These are phyloP conservation scores for Trididemnum miniatum DNA, from an alignment of 23 tunicate species.

Conservation along the genomic window DNA sequence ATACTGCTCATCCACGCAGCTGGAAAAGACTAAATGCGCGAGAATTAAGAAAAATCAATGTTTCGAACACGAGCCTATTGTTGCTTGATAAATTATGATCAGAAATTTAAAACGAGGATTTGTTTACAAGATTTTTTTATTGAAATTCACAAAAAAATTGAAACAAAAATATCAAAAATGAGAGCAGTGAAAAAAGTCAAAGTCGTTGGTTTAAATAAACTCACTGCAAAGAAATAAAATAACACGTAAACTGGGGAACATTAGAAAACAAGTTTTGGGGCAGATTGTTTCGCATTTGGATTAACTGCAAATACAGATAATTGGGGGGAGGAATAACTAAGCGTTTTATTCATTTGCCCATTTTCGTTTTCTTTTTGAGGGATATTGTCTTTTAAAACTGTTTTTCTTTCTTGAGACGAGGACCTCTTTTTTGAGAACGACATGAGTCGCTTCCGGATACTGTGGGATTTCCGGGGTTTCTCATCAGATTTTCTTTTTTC, in stretches of 20 bases:
- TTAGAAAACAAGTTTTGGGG: neutral
- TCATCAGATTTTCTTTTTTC: conserved; percentile 23
- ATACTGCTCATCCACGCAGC: no score
- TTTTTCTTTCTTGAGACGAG: conserved; percentile 31
- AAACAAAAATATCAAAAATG: neutral
- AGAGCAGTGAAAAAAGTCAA: no score
- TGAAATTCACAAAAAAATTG: neutral
- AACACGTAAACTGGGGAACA: neutral
- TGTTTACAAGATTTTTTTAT: neutral
- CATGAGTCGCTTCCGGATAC: conserved; percentile 37
- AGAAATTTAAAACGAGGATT: no score
- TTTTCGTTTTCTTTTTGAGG: neutral
- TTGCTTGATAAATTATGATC: no score
- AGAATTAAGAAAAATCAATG: no score
- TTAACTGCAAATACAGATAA: conserved; percentile 61
- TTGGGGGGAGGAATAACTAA: conserved; percentile 81
- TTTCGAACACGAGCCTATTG: no score
- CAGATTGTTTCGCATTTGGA: conserved; percentile 15
- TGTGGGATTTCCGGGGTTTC: conserved; percentile 10
- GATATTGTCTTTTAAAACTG: neutral
- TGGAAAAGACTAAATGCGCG: no score
- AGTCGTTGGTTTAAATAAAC: no score
- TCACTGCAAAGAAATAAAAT: neutral
- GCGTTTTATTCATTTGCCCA: conserved; percentile 49
- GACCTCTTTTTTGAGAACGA: conserved; percentile 44